Evolutionary conservation across 2,888 invertebrate species (phyloP).

Genomic region (Teleogryllus oceanicus): DNA sequence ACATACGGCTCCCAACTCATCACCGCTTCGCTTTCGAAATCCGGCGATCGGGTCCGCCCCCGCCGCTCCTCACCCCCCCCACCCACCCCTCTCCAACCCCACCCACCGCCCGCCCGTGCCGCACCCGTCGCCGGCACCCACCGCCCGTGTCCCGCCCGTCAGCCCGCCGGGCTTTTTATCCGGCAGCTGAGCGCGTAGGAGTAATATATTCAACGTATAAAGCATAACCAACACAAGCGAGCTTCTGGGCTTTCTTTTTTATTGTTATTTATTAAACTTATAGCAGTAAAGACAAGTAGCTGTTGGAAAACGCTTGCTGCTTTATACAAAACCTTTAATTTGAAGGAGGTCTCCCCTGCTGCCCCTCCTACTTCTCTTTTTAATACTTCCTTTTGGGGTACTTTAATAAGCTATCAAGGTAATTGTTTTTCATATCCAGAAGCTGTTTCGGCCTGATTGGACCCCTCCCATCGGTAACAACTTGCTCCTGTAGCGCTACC

Average conservation of each 20-base stretch:
- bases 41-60: neutral
- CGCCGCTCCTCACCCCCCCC: neutral
- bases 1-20: neutral
- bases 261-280: constrained; percentile 18
- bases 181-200: constrained; percentile 6
- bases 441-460: constrained; percentile 18
- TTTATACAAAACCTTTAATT: constrained; percentile 18
- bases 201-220: constrained; percentile 11
- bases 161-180: neutral
- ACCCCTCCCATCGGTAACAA: constrained; percentile 18
- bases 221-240: constrained; percentile 18
- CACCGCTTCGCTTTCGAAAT: neutral
- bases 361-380: constrained; percentile 18
- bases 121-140: neutral
- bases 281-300: constrained; percentile 18
- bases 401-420: constrained; percentile 30
- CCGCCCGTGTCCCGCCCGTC: neutral
- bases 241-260: constrained; percentile 18
- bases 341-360: constrained; percentile 18
- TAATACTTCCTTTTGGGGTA: constrained; percentile 22
- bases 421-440: constrained; percentile 30
- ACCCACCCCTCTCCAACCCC: neutral
- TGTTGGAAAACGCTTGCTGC: constrained; percentile 10
- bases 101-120: neutral
- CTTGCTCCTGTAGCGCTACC: neutral